Evolutionary conservation across 2,888 invertebrate species (phyloP).

Genomic region (Phrixothrix hirtus): DNA sequence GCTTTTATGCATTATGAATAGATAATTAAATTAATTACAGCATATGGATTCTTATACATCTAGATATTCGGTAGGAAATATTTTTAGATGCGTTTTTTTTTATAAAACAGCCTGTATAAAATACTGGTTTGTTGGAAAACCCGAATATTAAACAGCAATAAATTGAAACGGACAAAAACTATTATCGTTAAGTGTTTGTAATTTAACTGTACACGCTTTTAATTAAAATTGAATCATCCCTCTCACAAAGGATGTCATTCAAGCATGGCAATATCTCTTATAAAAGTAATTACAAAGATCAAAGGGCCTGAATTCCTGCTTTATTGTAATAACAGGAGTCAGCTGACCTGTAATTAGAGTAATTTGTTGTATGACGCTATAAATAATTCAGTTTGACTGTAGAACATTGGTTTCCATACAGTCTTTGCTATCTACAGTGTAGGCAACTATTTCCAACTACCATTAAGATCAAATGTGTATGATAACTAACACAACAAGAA

Average conservation of each 20-base stretch:
- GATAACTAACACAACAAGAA: slow-evolving; percentile 48
- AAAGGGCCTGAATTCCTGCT: slow-evolving; percentile 27
- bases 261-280: slow-evolving; percentile 25
- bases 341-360: slow-evolving; percentile 41
- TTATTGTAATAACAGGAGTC: slow-evolving; percentile 29
- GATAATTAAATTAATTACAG: too few species aligned
- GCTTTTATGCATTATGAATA: too few species aligned
- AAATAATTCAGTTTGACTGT: slow-evolving; percentile 26
- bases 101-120: too few species aligned
- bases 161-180: slow-evolving; percentile 1
- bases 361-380: slow-evolving; percentile 43
- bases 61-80: too few species aligned
- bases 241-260: slow-evolving; percentile 19
- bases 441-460: slow-evolving; percentile 52
- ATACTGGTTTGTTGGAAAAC: too few species aligned
- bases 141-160: too few species aligned
- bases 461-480: slow-evolving; percentile 53
- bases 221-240: slow-evolving; percentile 26
- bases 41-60: too few species aligned
- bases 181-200: slow-evolving; percentile 11
- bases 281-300: slow-evolving; percentile 30
- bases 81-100: too few species aligned
- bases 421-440: slow-evolving; percentile 36
- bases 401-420: slow-evolving; percentile 13
- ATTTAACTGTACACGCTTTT: slow-evolving; percentile 18